Evolutionary conservation across 2,113 vertebrate genomes (phyloP).

Genomic region (Taxidea taxus): DNA sequence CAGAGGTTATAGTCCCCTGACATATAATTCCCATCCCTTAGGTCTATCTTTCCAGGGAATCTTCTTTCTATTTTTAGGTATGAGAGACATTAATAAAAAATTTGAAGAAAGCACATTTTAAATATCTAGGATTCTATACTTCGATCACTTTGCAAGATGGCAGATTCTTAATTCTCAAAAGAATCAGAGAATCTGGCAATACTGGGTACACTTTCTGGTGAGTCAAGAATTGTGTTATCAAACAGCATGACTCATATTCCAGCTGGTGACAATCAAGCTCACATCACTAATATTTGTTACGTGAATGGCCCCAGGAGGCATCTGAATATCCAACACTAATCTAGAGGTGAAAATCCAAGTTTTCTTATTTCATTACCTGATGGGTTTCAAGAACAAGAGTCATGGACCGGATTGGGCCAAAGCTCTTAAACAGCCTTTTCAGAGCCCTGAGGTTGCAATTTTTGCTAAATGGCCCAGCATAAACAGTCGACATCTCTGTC

Average conservation of each 20-base stretch:
- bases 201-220: neutral
- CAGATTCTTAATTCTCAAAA: constrained; percentile 10
- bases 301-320: neutral
- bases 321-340: neutral
- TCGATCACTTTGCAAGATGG: neutral
- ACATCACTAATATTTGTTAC: neutral
- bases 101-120: neutral
- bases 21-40: neutral
- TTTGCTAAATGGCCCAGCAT: constrained; percentile 87
- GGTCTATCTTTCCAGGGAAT: neutral
- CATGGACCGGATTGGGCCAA: constrained; percentile 85
- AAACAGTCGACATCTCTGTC: constrained; percentile 88
- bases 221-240: neutral
- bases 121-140: neutral
- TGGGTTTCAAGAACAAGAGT: constrained; percentile 80
- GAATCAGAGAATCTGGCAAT: neutral
- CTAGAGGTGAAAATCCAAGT: neutral
- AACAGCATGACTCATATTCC: neutral
- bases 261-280: neutral
- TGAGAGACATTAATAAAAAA: neutral
- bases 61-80: neutral
- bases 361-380: constrained; percentile 77
- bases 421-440: constrained; percentile 84
- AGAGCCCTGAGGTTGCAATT: constrained; percentile 80
- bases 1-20: neutral